phyloP scores from a whole-genome alignment of 23 tunicate species.

The Styela clava region DNA sequence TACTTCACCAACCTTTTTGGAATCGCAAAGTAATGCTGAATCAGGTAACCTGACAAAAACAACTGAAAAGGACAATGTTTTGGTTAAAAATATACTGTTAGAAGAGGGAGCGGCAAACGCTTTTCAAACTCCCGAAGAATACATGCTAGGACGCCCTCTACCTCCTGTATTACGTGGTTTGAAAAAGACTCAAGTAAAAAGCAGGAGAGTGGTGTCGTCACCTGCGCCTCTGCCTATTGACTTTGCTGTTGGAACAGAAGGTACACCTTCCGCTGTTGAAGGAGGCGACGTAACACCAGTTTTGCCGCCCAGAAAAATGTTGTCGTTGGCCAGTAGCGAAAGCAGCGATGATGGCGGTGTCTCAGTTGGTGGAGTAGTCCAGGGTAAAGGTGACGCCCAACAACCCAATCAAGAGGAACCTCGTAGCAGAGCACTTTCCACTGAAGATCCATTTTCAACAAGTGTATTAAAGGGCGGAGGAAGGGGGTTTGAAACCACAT shows the following conservation, averaged over 20 bases:
- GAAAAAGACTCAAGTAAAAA: neutral
- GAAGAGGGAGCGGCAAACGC: neutral
- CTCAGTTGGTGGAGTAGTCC: neutral
- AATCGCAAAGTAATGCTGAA: neutral
- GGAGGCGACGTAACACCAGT: neutral
- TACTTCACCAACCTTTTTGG: neutral
- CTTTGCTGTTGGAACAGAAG: neutral
- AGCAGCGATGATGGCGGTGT: slow-evolving; percentile 6
- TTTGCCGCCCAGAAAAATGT: neutral
- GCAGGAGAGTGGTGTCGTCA: slow-evolving; percentile 18
- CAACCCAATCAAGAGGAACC: neutral
- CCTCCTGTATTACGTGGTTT: slow-evolving; percentile 15
- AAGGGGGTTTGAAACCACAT: neutral
- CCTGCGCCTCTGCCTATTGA: neutral
- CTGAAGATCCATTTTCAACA: slow-evolving; percentile 22
- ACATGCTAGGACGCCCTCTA: neutral
- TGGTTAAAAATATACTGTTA: neutral
- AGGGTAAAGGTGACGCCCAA: neutral
- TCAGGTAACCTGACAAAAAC: neutral
- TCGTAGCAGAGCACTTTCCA: neutral
- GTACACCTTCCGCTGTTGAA: neutral
- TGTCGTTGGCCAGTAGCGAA: neutral
- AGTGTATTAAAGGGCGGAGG: slow-evolving; percentile 25
- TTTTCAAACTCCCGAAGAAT: slow-evolving; percentile 19
- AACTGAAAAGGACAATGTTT: neutral